Conservation (phyloP, 1,140 invertebrate species). For the Drosophila kikkawai region DNA sequence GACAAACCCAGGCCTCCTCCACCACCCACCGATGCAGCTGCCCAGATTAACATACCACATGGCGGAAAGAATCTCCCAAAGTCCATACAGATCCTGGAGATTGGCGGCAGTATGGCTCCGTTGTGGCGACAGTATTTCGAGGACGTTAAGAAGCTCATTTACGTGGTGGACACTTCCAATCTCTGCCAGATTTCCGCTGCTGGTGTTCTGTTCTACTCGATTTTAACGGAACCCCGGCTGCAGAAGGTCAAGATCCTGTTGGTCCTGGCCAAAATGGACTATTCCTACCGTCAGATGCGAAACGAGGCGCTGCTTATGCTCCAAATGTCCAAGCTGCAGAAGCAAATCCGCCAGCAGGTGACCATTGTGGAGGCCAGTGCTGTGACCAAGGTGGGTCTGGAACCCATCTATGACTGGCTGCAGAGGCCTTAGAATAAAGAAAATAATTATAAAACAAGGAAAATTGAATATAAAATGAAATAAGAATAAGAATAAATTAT, state of each 20-base stretch:
- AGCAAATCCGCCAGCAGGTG: constrained; percentile 88
- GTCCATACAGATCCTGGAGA: constrained; percentile 87
- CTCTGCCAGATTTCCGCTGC: constrained; percentile 93
- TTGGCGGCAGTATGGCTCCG: constrained; percentile 92
- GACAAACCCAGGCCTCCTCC: constrained; percentile 77
- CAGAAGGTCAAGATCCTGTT: constrained; percentile 89
- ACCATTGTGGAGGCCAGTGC: constrained; percentile 90
- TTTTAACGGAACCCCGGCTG: constrained; percentile 89
- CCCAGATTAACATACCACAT: constrained; percentile 7
- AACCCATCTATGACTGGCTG: constrained; percentile 89
- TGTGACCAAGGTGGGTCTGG: constrained; percentile 89
- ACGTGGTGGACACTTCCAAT: constrained; percentile 92
- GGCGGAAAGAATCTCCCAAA: constrained; percentile 74
- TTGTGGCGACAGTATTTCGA: constrained; percentile 90
- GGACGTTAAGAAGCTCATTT: constrained; percentile 90
- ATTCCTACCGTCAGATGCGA: constrained; percentile 92
- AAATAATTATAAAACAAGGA: neutral
- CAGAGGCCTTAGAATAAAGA: constrained; percentile 48
- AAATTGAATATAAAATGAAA: neutral
- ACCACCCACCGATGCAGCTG: constrained; percentile 26
- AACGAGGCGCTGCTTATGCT: constrained; percentile 93
- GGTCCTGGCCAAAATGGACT: constrained; percentile 92
- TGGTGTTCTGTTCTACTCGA: constrained; percentile 90
- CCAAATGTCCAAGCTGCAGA: constrained; percentile 88
- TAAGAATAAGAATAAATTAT: neutral